Base-by-base conservation (phyloP, 2,113 vertebrate genomes). In the Otocyon megalotis region DNA sequence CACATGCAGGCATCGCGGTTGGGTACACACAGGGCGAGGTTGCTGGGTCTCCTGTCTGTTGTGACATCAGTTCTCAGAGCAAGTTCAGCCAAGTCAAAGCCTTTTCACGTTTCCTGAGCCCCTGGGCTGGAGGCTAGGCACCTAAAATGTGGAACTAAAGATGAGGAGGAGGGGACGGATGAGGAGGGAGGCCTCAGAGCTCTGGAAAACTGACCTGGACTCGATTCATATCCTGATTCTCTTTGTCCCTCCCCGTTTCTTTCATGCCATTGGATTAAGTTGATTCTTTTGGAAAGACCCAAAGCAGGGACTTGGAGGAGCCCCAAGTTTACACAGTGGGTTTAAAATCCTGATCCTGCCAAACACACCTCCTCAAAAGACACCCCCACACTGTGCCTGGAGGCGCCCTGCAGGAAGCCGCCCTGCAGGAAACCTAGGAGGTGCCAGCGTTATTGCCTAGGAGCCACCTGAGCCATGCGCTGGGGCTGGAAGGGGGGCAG, bases 1-100 rank as follows among this genome's bases (percentile, higher is more conserved):
- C 24, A 5, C 26, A 8, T 0, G 6, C 2, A 1, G 69, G 53
- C 32, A 0, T 65, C 9, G 32, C 58, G n/a, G 30, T 24, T 0
- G 17, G 43, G 56, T 0, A 0, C 1, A 1, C 48, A 15, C 1
- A 58, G 63, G 15, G 56, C 11, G 71, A 58, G 30, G 65, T 16
- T 17, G 12, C n/a, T 6, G 0, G 30, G 30, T 32, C 28, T 77
- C 43, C 53, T 7, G 0, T 4, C 11, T 17, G 15, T 20, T 53
- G 72, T 50, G 12, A 77, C 13, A 1, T 81, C 12, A 7, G 63
- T 43, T 92, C 50, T 30, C 90, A 37, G 56, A 32, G 50, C 26
- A 1, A 14, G 26, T 28, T 48, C 30, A 17, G 82, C 32, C 43
- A 22, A 19, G 35, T 15, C 24, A 2, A 15, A 62, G 22, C 24